These are phyloP conservation scores for Emmelina monodactyla DNA, from an alignment of 2,888 invertebrate genomes.

Conservation along the genomic window DNA sequence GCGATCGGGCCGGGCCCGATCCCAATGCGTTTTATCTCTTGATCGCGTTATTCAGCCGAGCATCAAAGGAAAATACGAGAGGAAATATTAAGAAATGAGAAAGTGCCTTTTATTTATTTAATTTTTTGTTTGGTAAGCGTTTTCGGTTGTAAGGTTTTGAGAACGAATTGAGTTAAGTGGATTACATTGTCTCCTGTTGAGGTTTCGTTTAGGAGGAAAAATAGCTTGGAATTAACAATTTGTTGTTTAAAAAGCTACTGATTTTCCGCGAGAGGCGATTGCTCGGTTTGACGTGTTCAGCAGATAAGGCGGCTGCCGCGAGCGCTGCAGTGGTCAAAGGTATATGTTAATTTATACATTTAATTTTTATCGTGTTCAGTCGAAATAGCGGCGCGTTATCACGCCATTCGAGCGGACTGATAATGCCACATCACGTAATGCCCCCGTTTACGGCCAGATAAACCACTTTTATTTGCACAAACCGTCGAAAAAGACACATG, in stretches of 20 bases:
- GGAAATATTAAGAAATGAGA: conserved; percentile 46
- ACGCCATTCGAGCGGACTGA: conserved; percentile 39
- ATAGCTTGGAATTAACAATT: background rate
- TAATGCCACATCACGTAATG: conserved; percentile 40
- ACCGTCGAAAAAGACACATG: conserved; percentile 9
- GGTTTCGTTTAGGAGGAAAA: background rate
- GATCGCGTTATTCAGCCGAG: conserved; percentile 58
- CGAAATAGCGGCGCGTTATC: conserved; percentile 45
- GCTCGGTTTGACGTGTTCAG: conserved; percentile 16
- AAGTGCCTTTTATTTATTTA: conserved; percentile 40
- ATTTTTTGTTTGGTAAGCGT: conserved; percentile 33
- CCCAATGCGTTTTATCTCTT: conserved; percentile 53
- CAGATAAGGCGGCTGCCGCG: conserved; percentile 25
- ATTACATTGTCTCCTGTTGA: background rate
- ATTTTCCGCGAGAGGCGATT: too few relatives aligned
- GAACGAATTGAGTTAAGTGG: background rate
- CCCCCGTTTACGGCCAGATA: conserved; percentile 30
- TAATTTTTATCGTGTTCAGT: conserved; percentile 46
- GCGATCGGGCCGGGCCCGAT: conserved; percentile 33
- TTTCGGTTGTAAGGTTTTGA: conserved; percentile 14
- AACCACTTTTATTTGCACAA: conserved; percentile 23
- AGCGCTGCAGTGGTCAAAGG: background rate
- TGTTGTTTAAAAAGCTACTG: too few relatives aligned
- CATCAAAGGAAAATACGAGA: conserved; percentile 52
- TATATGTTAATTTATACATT: conserved; percentile 34